These are phyloP conservation scores for Aplysia californica DNA, from an alignment of 1,140 invertebrate genomes.

Conservation along the genomic window DNA sequence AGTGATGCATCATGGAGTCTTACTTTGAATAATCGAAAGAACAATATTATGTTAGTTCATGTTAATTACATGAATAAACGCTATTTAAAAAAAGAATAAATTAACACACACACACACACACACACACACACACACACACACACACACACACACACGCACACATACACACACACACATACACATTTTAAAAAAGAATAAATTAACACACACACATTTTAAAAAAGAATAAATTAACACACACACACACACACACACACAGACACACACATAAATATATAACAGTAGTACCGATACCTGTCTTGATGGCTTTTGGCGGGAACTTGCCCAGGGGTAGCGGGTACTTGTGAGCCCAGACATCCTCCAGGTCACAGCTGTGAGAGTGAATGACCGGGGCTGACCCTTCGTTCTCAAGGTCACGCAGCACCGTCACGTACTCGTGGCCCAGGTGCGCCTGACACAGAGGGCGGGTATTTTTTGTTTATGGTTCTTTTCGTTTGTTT, in stretches of 20 bases:
- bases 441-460: constrained; percentile 26
- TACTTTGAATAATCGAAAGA: no score
- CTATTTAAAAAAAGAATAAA: no score
- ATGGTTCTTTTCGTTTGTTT: not conserved
- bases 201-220: not conserved
- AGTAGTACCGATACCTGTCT: constrained; percentile 31
- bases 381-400: constrained; percentile 34
- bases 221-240: not conserved
- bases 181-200: not conserved
- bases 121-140: not conserved
- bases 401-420: constrained; percentile 35
- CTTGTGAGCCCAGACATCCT: constrained; percentile 45
- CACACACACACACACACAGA: not conserved
- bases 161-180: not conserved
- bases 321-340: constrained; percentile 47
- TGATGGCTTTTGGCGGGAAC: constrained; percentile 38
- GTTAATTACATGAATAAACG: no score
- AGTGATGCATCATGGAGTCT: no score
- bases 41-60: no score
- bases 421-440: constrained; percentile 43
- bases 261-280: not conserved
- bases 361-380: constrained; percentile 39
- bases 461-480: not conserved
- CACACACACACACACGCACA: not conserved
- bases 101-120: not conserved